Conservation (phyloP, 2,797 vertebrate species). For the Labeo calbasu region DNA sequence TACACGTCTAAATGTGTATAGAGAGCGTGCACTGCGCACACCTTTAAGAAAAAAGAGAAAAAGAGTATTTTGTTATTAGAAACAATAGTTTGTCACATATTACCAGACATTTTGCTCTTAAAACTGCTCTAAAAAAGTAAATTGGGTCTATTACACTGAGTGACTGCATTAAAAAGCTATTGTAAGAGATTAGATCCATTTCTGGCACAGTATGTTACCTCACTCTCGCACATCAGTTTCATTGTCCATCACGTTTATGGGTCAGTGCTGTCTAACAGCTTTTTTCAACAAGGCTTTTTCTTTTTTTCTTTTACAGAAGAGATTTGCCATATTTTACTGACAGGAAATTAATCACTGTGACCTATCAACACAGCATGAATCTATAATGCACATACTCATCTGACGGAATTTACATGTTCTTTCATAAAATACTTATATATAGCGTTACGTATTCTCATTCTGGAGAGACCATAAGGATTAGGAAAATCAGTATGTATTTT, state of each 20-base stretch:
- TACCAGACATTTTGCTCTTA: background rate
- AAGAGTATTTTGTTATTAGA: background rate
- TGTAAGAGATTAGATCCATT: slow-evolving; percentile 42
- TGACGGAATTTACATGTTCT: background rate
- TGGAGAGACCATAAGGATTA: background rate
- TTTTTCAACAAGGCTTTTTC: background rate
- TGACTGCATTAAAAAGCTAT: slow-evolving; percentile 38
- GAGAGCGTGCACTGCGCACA: background rate
- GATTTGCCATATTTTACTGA: slow-evolving; percentile 5
- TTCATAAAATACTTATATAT: background rate
- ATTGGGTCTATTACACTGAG: slow-evolving; percentile 36
- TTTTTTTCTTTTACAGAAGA: background rate
- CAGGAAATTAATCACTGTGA: slow-evolving; percentile 1
- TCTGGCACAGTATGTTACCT: slow-evolving; percentile 31
- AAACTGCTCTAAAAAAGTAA: slow-evolving; percentile 28
- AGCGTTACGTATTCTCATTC: background rate
- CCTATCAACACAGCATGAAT: slow-evolving; percentile 3
- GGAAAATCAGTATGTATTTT: background rate
- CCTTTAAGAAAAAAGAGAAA: background rate
- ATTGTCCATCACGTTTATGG: slow-evolving; percentile 45
- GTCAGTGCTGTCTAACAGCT: slow-evolving; percentile 29
- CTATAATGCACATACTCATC: background rate
- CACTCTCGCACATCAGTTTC: slow-evolving; percentile 17
- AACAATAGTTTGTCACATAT: background rate
- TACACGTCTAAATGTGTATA: background rate